Evolutionary conservation across 2,888 invertebrate species (phyloP).

Genomic region (Hemaris fuciformis): DNA sequence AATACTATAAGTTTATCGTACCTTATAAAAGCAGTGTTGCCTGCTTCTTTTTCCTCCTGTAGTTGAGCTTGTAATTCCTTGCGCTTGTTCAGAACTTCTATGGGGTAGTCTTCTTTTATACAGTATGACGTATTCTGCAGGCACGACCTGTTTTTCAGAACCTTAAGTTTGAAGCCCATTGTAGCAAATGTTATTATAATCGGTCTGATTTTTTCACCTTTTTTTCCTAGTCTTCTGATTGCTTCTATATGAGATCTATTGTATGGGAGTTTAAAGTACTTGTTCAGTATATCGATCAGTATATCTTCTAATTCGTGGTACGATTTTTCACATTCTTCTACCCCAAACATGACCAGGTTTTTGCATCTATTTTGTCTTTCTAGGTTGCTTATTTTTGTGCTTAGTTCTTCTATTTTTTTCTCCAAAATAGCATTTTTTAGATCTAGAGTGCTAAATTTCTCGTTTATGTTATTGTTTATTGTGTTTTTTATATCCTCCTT

Average conservation of each 20-base stretch:
- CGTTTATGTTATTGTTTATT: no score
- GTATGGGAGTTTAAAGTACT: neutral
- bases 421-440: no score
- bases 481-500: no score
- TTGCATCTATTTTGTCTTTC: no score
- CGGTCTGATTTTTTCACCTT: slow-evolving; percentile 12
- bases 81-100: neutral
- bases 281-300: neutral
- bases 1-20: no score
- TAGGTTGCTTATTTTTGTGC: no score
- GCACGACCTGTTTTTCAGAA: neutral
- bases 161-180: slow-evolving; percentile 6
- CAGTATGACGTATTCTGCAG: neutral
- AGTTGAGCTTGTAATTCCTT: neutral
- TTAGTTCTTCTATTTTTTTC: no score
- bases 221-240: no score
- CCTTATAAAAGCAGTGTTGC: no score
- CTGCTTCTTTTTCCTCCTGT: neutral
- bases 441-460: no score
- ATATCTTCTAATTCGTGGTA: neutral
- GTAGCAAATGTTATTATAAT: neutral
- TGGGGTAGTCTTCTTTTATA: neutral
- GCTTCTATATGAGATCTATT: no score
- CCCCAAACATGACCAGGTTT: no score
- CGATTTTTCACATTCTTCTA: neutral